Percentiles rank a stretch among this genome's conserved stretches.
Conservation (phyloP, 2,888 invertebrate species). For the Zhuqinia jingwanae region DNA sequence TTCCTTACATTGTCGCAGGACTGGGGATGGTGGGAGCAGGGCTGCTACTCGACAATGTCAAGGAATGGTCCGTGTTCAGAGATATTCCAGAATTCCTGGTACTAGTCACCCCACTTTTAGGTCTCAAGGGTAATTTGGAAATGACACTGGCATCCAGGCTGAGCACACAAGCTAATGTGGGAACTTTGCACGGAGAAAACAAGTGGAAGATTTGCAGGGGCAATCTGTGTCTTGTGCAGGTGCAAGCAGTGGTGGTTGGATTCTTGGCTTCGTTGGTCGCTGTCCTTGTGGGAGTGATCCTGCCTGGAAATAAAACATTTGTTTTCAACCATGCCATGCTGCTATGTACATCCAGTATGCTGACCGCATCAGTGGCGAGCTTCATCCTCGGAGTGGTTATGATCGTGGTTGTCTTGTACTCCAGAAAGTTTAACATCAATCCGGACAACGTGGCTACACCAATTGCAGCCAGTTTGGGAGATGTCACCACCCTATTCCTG, state of each 20-base stretch:
- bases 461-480: slow-evolving; percentile 90
- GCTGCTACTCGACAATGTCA: slow-evolving; percentile 90
- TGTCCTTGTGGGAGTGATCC: slow-evolving; percentile 85
- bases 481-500: slow-evolving; percentile 86
- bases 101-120: slow-evolving; percentile 91
- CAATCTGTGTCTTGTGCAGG: slow-evolving; percentile 89
- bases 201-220: slow-evolving; percentile 86
- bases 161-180: slow-evolving; percentile 92
- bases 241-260: slow-evolving; percentile 88
- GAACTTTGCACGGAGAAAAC: slow-evolving; percentile 86
- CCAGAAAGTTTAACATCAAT: slow-evolving; percentile 89
- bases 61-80: slow-evolving; percentile 86
- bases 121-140: slow-evolving; percentile 92
- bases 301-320: slow-evolving; percentile 84
- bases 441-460: slow-evolving; percentile 85
- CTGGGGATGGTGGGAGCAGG: slow-evolving; percentile 96
- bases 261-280: slow-evolving; percentile 87
- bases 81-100: slow-evolving; percentile 88
- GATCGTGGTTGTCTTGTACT: slow-evolving; percentile 87
- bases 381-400: slow-evolving; percentile 87
- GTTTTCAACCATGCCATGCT: slow-evolving; percentile 86
- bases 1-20: slow-evolving; percentile 92
- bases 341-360: slow-evolving; percentile 87
- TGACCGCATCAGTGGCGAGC: slow-evolving; percentile 89
- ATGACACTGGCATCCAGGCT: slow-evolving; percentile 96